These are phyloP conservation scores for Pseudomyrmex cubaensis DNA, from an alignment of 1,140 invertebrate species.

Conservation along the genomic window DNA sequence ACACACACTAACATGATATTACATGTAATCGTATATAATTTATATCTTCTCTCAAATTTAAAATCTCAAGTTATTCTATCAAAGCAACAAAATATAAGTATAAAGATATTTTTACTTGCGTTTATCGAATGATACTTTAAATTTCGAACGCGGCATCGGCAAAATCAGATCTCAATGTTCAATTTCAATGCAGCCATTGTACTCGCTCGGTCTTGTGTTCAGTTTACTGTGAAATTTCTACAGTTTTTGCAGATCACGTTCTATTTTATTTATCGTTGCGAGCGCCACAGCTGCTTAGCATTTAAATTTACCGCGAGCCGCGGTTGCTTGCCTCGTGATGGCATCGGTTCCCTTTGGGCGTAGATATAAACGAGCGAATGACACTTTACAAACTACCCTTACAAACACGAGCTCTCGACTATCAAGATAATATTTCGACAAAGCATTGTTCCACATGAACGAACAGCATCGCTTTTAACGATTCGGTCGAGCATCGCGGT, in stretches of 20 bases:
- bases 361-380: constrained; percentile 49
- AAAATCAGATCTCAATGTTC: neutral
- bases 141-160: neutral
- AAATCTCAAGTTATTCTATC: neutral
- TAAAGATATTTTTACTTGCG: neutral
- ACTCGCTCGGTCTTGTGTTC: constrained; percentile 10
- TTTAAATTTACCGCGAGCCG: constrained; percentile 51
- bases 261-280: constrained; percentile 45
- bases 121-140: constrained; percentile 6
- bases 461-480: constrained; percentile 2
- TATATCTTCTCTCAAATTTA: neutral
- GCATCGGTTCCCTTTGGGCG: constrained; percentile 41
- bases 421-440: constrained; percentile 46
- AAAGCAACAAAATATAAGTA: neutral
- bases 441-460: constrained; percentile 2
- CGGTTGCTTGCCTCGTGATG: constrained; percentile 4
- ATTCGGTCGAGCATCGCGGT: neutral
- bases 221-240: constrained; percentile 34
- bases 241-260: constrained; percentile 43
- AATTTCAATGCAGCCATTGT: neutral
- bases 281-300: constrained; percentile 45
- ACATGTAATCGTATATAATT: too few relatives aligned
- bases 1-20: too few relatives aligned
- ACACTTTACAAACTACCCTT: constrained; percentile 53
- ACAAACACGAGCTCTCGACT: constrained; percentile 8